Conservation (phyloP, 64 coral and sea anemone species). For the Actinia equina region DNA sequence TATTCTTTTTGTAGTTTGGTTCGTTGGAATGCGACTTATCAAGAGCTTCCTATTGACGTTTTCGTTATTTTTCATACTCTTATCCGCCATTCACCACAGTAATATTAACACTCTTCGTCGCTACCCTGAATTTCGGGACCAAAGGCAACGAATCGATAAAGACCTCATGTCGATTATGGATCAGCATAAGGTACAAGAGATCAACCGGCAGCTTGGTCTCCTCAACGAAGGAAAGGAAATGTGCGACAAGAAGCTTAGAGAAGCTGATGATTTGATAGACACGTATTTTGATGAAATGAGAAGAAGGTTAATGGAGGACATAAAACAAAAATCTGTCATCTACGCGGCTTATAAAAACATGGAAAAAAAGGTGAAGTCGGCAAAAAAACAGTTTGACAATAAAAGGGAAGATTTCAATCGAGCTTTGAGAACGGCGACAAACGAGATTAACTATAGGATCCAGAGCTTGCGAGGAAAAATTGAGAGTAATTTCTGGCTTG, state of each 20-base stretch:
- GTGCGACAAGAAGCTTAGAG: slow-evolving; percentile 59
- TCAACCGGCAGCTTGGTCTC: slow-evolving; percentile 51
- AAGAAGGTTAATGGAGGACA: slow-evolving; percentile 46
- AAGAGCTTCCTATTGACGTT: slow-evolving; percentile 78
- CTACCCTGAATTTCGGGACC: slow-evolving; percentile 42
- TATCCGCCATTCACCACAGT: slow-evolving; percentile 55
- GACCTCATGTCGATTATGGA: slow-evolving; percentile 52
- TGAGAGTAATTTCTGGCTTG: slow-evolving; percentile 57
- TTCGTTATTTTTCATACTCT: slow-evolving; percentile 54
- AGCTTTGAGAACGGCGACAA: slow-evolving; percentile 6
- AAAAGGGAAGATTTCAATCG: slow-evolving; percentile 38
- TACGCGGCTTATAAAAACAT: slow-evolving; percentile 32
- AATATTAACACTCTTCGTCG: slow-evolving; percentile 49
- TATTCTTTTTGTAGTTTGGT: slow-evolving; percentile 78
- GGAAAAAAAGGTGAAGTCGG: slow-evolving; percentile 31
- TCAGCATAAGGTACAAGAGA: slow-evolving; percentile 47
- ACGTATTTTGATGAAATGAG: slow-evolving; percentile 46
- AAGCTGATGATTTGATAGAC: slow-evolving; percentile 43
- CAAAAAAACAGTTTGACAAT: slow-evolving; percentile 33
- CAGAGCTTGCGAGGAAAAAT: slow-evolving; percentile 44
- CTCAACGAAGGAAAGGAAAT: slow-evolving; percentile 48
- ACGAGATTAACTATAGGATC: slow-evolving; percentile 70
- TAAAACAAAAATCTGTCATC: slow-evolving; percentile 51
- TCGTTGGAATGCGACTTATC: slow-evolving; percentile 59
- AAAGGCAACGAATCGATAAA: slow-evolving; percentile 27